These are phyloP conservation scores for Oxyruncus cristatus DNA, from an alignment of 2,113 vertebrate species.

Conservation along the genomic window DNA sequence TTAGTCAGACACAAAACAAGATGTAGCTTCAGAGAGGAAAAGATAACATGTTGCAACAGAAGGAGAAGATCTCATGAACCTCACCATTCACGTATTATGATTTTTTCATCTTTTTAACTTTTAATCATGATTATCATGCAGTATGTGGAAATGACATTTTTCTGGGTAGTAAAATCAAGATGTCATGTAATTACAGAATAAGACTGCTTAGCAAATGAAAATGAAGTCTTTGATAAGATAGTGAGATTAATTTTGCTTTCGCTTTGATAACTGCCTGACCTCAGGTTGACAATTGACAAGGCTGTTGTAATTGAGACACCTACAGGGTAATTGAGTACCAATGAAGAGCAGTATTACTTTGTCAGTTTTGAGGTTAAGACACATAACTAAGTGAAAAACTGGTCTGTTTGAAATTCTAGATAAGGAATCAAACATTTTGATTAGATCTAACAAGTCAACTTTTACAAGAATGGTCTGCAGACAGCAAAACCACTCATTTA, in stretches of 20 bases:
- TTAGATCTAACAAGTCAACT: neutral
- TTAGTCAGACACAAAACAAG: neutral
- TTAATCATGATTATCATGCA: neutral
- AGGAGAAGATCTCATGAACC: neutral
- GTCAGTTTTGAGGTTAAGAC: neutral
- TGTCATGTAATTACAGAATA: neutral
- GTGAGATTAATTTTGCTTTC: neutral
- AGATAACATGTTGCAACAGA: neutral
- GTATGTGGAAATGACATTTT: neutral
- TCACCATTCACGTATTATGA: neutral
- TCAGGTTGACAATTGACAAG: neutral
- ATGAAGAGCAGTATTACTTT: neutral
- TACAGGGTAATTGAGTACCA: neutral
- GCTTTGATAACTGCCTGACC: neutral
- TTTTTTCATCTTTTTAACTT: neutral
- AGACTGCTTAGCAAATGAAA: neutral
- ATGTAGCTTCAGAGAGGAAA: neutral
- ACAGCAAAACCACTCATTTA: neutral
- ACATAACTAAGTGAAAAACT: neutral
- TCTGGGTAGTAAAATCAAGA: neutral
- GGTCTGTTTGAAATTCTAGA: neutral
- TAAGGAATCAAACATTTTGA: neutral
- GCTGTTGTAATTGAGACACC: neutral
- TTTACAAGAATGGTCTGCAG: neutral
- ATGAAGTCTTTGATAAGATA: neutral